Conservation (phyloP, 2,888 invertebrate species). For the Aphidoletes aphidimyza region DNA sequence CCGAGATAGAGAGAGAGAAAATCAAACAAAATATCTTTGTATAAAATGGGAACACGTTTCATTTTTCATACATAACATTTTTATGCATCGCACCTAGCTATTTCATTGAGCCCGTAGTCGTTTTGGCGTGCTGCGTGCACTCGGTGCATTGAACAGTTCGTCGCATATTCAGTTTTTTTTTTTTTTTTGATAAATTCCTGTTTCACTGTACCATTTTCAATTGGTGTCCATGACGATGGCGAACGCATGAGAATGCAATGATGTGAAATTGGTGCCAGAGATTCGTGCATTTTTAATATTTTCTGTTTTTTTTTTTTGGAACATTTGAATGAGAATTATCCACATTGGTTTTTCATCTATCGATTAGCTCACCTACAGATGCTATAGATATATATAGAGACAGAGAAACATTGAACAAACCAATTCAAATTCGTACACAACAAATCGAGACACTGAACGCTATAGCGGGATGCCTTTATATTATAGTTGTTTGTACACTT, state of each 20-base stretch:
- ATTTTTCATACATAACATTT: background rate
- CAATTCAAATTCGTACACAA: background rate
- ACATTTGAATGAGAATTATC: constrained; percentile 18
- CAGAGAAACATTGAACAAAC: background rate
- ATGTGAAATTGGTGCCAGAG: background rate
- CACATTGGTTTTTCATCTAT: background rate
- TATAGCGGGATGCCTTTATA: too few species aligned
- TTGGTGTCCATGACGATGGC: background rate
- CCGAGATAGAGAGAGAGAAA: background rate
- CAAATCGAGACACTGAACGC: constrained; percentile 19
- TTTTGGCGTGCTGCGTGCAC: background rate
- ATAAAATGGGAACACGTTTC: background rate
- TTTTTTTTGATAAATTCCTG: background rate
- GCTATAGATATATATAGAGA: too few species aligned
- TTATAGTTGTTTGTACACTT: background rate
- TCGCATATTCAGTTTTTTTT: too few species aligned
- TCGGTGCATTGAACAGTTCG: too few species aligned
- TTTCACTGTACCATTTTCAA: background rate
- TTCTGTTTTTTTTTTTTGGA: too few species aligned
- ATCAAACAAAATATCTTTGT: background rate
- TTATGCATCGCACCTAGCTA: too few species aligned
- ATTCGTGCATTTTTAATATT: constrained; percentile 21
- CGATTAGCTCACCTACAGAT: too few species aligned
- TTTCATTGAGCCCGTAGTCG: background rate
- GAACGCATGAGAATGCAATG: constrained; percentile 24